A percentile compares a stretch with the other conserved stretches of the same genome.
Evolutionary conservation across 1,140 invertebrate species (phyloP).

Genomic region (Drosophila triauraria): DNA sequence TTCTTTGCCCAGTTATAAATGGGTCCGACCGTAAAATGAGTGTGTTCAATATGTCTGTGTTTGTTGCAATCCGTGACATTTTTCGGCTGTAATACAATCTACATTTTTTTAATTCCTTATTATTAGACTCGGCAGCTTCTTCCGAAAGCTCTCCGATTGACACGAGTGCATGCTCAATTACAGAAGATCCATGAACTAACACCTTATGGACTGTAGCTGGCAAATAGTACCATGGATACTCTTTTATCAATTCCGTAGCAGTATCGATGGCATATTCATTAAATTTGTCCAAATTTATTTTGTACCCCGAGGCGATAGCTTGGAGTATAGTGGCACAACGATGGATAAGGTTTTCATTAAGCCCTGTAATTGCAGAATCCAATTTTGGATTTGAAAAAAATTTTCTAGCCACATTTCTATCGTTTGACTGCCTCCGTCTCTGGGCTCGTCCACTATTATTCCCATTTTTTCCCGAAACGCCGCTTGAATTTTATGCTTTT

Average conservation of each 20-base stretch:
- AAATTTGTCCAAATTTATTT: conserved; percentile 1
- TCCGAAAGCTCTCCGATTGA: conserved; percentile 15
- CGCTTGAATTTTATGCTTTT: not conserved
- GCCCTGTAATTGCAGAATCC: not conserved
- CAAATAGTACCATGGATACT: conserved; percentile 15
- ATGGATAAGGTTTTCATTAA: conserved; percentile 19
- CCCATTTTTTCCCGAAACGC: too few species aligned
- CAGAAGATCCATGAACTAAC: conserved; percentile 9
- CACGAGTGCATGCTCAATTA: conserved; percentile 3
- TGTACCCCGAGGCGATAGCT: conserved; percentile 1
- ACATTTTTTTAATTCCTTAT: conserved; percentile 5
- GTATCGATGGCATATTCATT: not conserved
- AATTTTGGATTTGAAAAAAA: conserved; percentile 16
- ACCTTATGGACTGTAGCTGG: conserved; percentile 10
- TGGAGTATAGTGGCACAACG: conserved; percentile 12
- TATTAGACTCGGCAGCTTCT: conserved; percentile 14
- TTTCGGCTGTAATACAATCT: conserved; percentile 3
- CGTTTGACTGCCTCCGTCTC: not conserved
- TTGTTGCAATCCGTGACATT: not conserved
- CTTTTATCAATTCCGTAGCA: not conserved
- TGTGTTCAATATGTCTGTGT: not conserved
- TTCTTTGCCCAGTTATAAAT: not conserved
- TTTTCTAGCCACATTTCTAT: conserved; percentile 2
- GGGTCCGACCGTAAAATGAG: not conserved
- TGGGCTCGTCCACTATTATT: conserved; percentile 6